Evolutionary conservation across 2,888 invertebrate species (phyloP), one percentile per base, ranked within the genome.

Genomic region (Serrognathus titanus): DNA sequence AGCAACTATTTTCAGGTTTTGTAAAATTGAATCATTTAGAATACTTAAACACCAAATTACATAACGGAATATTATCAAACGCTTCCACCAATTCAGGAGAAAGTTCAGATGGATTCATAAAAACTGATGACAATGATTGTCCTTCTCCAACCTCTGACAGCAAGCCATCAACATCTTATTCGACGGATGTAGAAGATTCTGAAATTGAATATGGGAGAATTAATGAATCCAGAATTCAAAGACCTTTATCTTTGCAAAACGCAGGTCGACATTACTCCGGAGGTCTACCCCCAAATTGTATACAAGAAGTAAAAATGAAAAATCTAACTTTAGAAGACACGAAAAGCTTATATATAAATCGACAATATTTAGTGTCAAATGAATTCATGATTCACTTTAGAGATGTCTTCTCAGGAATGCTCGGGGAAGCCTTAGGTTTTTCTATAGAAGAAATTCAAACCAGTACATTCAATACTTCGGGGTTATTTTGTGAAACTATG

Each of bases 311-410:
- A 6, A 78, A 80, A 66, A 71, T 80, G 5, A 79, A 69, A 52
- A 79, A 71, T 69, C 73, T 55, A 10, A 20, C 48, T 1, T 5
- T 57, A 4, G 63, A 64, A 58, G 55, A 65, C 24, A 66, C 68
- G 11, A 64, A 68, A 5, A 68, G 71, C 47, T 58, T 74, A 9
- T 73, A 65, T 46, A 63, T 71, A 40, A 64, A 60, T 4, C 68
- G 73, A 6, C 64, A 81, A 43, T 87, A 83, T 67, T 76, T 90
- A 0, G 86, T 84, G 68, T 90, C 90, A 0, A 73, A 79, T 38
- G 80, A 79, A 47, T 91, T 90, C 67, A 86, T 88, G 85, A 79
- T 80, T 38, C 82, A 88, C 67, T 91, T 91, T 69, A 83, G 2
- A 69, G 64, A 47, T 81, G 72, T 86, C 36, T 86, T 90, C 66